Percentiles rank a stretch among this genome's conserved stretches.
These are phyloP conservation scores for Drosophila antonietae DNA, from an alignment of 2,888 invertebrate genomes.

Conservation along the genomic window DNA sequence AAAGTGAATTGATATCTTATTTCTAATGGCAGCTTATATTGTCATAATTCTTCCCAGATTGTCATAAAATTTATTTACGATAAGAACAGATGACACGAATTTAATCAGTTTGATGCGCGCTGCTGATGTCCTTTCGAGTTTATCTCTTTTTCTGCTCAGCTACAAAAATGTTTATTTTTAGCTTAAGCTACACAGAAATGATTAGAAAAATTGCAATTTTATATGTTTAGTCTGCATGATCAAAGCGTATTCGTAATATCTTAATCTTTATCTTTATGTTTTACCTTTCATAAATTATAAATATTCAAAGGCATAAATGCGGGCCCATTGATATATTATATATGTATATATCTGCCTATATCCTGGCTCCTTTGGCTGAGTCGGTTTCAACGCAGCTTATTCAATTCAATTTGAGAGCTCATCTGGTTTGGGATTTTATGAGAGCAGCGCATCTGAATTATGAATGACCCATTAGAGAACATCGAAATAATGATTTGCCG, in stretches of 20 bases:
- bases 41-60: not conserved
- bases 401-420: slow-evolving; percentile 34
- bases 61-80: not conserved
- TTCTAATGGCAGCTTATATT: not conserved
- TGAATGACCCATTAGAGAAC: slow-evolving; percentile 41
- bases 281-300: slow-evolving; percentile 61
- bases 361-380: not conserved
- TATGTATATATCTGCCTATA: no score
- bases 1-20: not conserved
- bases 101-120: not conserved
- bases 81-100: not conserved
- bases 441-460: slow-evolving; percentile 34
- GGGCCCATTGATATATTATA: slow-evolving; percentile 7
- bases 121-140: not conserved
- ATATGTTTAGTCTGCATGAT: no score
- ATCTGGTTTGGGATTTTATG: slow-evolving; percentile 42
- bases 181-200: no score
- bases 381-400: slow-evolving; percentile 1
- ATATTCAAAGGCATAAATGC: slow-evolving; percentile 16
- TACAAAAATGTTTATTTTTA: no score
- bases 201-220: no score
- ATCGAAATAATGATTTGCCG: slow-evolving; percentile 15
- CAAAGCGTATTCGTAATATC: no score
- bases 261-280: slow-evolving; percentile 8
- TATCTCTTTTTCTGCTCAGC: not conserved